Conservation (phyloP, 1,140 invertebrate genomes). For the Metaphire vulgaris region DNA sequence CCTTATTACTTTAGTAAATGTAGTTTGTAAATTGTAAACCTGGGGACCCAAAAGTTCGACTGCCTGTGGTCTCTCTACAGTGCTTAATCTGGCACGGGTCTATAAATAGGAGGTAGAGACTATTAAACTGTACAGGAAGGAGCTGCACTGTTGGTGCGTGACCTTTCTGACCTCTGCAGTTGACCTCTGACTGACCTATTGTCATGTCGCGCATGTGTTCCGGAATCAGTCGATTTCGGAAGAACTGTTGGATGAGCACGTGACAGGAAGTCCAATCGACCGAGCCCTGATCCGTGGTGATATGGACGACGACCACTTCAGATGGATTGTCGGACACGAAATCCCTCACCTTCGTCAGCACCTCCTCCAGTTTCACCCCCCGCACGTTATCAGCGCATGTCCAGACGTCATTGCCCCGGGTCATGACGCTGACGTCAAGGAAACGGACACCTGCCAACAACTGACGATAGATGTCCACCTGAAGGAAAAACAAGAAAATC, state of each 20-base stretch:
- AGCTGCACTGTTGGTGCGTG: too few species aligned
- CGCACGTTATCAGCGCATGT: conserved; percentile 1
- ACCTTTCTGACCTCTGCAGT: too few species aligned
- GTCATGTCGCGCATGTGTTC: conserved; percentile 16
- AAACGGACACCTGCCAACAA: conserved; percentile 12
- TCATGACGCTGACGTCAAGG: conserved; percentile 13
- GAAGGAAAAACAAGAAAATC: too few species aligned
- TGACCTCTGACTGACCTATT: conserved; percentile 21
- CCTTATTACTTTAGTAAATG: too few species aligned
- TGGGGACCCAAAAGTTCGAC: too few species aligned
- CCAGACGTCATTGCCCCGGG: conserved; percentile 1
- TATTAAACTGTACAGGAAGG: too few species aligned
- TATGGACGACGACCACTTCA: conserved; percentile 13
- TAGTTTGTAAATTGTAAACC: too few species aligned
- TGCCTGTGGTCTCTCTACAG: too few species aligned
- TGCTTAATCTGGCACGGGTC: too few species aligned
- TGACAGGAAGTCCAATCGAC: conserved; percentile 2
- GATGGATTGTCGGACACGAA: conserved; percentile 10
- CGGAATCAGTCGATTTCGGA: neutral
- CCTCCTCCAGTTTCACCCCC: conserved; percentile 3
- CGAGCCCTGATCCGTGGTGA: neutral
- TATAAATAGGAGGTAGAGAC: too few species aligned
- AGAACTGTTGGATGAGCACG: neutral
- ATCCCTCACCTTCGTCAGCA: neutral
- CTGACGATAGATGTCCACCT: conserved; percentile 3